These are phyloP conservation scores for Chiridota heheva DNA, from an alignment of 35 echinoderm and acorn worm genomes.

Conservation along the genomic window DNA sequence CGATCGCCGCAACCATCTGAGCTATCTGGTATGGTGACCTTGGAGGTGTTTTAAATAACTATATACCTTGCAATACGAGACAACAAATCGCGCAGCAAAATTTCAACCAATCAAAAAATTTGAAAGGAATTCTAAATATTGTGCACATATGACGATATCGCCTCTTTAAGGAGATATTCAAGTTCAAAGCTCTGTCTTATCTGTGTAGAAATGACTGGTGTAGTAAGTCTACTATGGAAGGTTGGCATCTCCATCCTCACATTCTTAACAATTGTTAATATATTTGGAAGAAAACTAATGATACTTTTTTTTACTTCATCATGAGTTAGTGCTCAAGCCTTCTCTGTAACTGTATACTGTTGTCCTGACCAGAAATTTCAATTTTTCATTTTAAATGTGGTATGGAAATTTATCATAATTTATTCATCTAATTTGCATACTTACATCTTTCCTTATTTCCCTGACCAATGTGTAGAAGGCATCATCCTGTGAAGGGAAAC, in stretches of 20 bases:
- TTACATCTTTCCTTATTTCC: slow-evolving; percentile 60
- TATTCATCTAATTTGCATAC: not conserved
- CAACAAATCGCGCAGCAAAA: too few species aligned
- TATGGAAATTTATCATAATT: not conserved
- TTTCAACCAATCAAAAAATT: too few species aligned
- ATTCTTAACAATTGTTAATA: not conserved
- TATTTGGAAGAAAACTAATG: not conserved
- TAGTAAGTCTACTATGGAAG: too few species aligned
- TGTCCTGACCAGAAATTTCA: not conserved
- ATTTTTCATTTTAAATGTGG: not conserved
- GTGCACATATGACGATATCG: too few species aligned
- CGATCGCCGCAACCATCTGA: too few species aligned
- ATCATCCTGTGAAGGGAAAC: slow-evolving; percentile 34
- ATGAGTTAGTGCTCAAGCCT: not conserved
- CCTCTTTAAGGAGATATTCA: too few species aligned
- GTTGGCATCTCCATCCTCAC: not conserved
- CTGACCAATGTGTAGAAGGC: slow-evolving; percentile 61
- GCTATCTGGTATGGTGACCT: too few species aligned
- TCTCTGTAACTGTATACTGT: not conserved
- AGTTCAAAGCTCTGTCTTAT: too few species aligned
- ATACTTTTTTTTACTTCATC: not conserved
- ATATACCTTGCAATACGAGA: too few species aligned
- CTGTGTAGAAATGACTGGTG: too few species aligned
- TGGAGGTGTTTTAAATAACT: too few species aligned
- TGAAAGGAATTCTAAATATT: too few species aligned